Conservation (phyloP, 2,113 vertebrate genomes). For the Aphyosemion australe region DNA sequence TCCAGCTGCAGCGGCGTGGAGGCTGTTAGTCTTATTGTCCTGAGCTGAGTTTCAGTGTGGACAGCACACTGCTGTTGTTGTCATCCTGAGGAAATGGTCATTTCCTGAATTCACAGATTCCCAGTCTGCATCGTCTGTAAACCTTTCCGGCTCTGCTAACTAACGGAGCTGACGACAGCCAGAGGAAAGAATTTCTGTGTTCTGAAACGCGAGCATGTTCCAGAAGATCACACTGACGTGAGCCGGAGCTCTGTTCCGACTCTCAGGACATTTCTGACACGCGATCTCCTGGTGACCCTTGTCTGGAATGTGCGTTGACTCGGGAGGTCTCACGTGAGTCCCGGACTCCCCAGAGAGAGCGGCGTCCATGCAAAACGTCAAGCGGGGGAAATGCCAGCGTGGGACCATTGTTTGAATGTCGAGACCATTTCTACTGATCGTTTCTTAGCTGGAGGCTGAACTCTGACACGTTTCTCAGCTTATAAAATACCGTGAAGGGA, state of each 20-base stretch:
- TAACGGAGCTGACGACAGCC: background rate
- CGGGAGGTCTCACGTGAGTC: conserved; percentile 37
- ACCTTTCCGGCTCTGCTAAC: background rate
- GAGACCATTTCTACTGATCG: conserved; percentile 43
- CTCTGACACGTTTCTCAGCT: conserved; percentile 44
- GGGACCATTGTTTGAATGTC: conserved; percentile 60
- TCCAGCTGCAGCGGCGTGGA: conserved; percentile 26
- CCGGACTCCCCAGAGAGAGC: conserved; percentile 32
- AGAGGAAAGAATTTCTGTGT: conserved; percentile 5
- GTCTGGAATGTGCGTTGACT: conserved; percentile 42
- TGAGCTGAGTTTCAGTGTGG: too few relatives aligned
- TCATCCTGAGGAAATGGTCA: conserved; percentile 16
- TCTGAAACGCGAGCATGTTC: conserved; percentile 14
- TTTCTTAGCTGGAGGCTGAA: conserved; percentile 35
- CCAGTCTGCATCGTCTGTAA: background rate
- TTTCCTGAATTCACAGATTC: background rate
- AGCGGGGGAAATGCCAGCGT: conserved; percentile 60
- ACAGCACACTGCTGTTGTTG: conserved; percentile 10
- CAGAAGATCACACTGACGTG: background rate
- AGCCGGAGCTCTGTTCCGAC: background rate
- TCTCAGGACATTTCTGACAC: conserved; percentile 1
- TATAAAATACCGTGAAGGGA: conserved; percentile 8
- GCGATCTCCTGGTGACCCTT: conserved; percentile 7
- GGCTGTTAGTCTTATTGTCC: conserved; percentile 22
- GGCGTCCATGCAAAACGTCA: conserved; percentile 30